These are phyloP conservation scores for Mesitornis unicolor DNA, from an alignment of 2,113 vertebrate species.

Conservation along the genomic window DNA sequence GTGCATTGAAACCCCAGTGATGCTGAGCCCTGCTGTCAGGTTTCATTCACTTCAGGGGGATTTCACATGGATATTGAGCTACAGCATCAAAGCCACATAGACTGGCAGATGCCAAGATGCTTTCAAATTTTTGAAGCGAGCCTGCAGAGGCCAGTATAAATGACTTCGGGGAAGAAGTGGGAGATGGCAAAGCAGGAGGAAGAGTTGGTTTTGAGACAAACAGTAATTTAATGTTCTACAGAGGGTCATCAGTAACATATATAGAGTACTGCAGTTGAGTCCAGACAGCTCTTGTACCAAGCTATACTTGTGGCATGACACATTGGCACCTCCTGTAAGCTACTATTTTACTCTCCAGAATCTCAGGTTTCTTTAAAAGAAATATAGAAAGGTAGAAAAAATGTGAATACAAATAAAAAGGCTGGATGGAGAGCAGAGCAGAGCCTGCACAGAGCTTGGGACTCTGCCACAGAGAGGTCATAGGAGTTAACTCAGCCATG, in stretches of 20 bases:
- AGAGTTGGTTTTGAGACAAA: not conserved
- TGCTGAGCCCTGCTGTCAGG: not conserved
- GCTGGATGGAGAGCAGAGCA: not conserved
- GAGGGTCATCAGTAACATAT: not conserved
- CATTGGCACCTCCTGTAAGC: not conserved
- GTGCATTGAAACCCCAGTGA: not conserved
- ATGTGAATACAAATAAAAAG: not conserved
- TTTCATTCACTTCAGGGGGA: not conserved
- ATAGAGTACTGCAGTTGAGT: not conserved
- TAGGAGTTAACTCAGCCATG: not conserved
- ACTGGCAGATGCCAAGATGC: not conserved
- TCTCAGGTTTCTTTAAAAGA: not conserved
- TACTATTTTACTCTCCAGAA: not conserved
- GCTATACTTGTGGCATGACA: not conserved
- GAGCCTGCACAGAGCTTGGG: not conserved
- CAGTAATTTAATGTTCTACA: not conserved
- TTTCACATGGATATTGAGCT: not conserved
- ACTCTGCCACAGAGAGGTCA: not conserved
- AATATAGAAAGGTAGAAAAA: not conserved
- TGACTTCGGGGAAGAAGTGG: not conserved
- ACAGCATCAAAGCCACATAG: not conserved
- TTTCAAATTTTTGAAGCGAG: not conserved
- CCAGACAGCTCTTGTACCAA: not conserved
- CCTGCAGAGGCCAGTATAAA: not conserved
- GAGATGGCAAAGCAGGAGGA: not conserved